A percentile compares a stretch with the other conserved stretches of the same genome.
Conservation (phyloP, 2,113 vertebrate genomes). For the Melierax canorus region DNA sequence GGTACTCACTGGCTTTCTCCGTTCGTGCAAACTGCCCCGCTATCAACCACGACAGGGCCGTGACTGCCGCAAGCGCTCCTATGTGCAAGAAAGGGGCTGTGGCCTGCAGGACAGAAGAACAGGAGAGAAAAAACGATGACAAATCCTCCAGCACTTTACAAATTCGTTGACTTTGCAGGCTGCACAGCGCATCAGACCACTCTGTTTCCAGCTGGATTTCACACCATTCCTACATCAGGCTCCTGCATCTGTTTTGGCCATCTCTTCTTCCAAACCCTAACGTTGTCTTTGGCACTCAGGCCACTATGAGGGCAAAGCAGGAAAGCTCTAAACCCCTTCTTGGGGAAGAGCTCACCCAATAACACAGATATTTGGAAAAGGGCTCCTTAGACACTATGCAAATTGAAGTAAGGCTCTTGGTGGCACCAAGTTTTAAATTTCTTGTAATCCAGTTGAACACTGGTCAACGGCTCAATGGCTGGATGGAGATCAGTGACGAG, state of each 20-base stretch:
- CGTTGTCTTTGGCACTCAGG: rapidly evolving
- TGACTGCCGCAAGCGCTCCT: conserved; percentile 84
- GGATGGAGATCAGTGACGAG: background rate
- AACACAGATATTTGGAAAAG: background rate
- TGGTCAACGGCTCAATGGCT: background rate
- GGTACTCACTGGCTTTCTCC: conserved; percentile 86
- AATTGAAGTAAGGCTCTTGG: background rate
- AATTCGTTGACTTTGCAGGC: background rate
- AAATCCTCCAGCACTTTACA: background rate
- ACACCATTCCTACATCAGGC: rapidly evolving
- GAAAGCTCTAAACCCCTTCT: background rate
- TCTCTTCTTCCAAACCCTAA: background rate
- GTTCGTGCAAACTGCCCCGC: conserved; percentile 87
- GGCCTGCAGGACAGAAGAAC: conserved; percentile 72
- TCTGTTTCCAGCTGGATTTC: background rate
- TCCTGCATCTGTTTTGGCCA: background rate
- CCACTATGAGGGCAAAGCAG: background rate
- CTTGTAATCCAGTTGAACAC: background rate
- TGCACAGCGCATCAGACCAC: rapidly evolving
- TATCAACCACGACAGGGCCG: conserved; percentile 89
- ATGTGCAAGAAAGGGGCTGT: conserved; percentile 95
- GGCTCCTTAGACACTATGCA: background rate
- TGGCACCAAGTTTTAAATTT: background rate
- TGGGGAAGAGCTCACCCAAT: background rate
- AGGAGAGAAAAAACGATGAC: background rate